These are phyloP conservation scores for Anhinga anhinga DNA, from an alignment of 2,113 vertebrate genomes.

Conservation along the genomic window DNA sequence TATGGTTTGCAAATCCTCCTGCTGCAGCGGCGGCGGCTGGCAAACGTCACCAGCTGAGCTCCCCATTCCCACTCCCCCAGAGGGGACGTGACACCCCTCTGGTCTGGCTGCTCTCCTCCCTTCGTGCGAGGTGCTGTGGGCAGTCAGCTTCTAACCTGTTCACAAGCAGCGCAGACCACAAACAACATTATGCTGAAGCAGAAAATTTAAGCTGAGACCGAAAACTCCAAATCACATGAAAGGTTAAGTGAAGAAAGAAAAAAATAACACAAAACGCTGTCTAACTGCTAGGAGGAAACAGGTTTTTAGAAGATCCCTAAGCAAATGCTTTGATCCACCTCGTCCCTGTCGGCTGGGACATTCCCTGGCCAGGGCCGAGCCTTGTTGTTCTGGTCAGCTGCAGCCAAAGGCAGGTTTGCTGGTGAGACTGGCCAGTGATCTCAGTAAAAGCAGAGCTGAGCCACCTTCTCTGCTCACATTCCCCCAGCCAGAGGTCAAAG, in stretches of 20 bases:
- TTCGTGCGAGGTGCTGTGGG: background rate
- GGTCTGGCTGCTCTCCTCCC: background rate
- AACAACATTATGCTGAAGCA: background rate
- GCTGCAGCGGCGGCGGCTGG: background rate
- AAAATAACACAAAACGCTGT: rapidly evolving
- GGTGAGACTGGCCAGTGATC: background rate
- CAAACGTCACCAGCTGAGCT: background rate
- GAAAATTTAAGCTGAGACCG: background rate
- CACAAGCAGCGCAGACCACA: background rate
- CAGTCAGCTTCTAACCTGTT: background rate
- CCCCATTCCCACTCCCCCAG: background rate
- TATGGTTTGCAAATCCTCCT: background rate
- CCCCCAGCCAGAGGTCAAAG: background rate
- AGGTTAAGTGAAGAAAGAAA: background rate
- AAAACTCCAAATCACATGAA: background rate
- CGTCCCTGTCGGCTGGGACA: background rate
- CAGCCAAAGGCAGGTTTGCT: background rate
- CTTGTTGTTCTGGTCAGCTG: background rate
- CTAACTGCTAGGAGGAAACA: background rate
- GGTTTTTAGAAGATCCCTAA: background rate
- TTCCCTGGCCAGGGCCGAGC: background rate
- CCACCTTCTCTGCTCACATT: background rate
- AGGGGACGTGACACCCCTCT: background rate
- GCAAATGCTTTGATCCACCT: background rate
- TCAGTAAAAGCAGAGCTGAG: background rate